Percentiles rank a stretch among this genome's conserved stretches.
Conservation (phyloP, 2,797 vertebrate genomes). For the Silurus aristotelis region DNA sequence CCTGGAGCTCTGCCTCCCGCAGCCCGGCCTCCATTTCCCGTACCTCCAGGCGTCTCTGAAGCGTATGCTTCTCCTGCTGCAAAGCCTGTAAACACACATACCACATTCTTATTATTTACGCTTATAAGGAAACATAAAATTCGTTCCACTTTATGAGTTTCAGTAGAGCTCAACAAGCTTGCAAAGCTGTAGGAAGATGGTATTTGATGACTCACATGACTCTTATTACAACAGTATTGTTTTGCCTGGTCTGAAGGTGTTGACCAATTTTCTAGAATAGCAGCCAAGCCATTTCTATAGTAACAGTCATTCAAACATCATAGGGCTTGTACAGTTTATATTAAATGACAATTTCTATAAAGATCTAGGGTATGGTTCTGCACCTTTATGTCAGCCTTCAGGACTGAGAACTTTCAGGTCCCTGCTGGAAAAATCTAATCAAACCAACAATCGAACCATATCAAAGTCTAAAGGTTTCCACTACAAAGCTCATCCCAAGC, state of each 20-base stretch:
- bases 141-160: neutral
- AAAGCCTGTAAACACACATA: constrained; percentile 60
- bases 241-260: neutral
- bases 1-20: constrained; percentile 70
- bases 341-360: neutral
- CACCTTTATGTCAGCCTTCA: neutral
- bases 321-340: too few relatives aligned
- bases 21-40: constrained; percentile 69
- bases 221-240: neutral
- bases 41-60: constrained; percentile 74
- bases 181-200: neutral
- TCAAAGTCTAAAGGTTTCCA: too few relatives aligned
- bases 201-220: neutral
- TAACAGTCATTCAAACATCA: too few relatives aligned
- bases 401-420: neutral
- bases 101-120: neutral
- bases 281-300: neutral
- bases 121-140: neutral
- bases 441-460: too few relatives aligned
- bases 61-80: constrained; percentile 76
- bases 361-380: neutral
- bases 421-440: too few relatives aligned
- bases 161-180: neutral
- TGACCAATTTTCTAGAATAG: neutral
- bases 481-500: too few relatives aligned